A percentile compares a stretch with the other conserved stretches of the same genome.
phyloP scores from a whole-genome alignment of 2,113 vertebrate genomes.

The Rousettus leschenaultii region DNA sequence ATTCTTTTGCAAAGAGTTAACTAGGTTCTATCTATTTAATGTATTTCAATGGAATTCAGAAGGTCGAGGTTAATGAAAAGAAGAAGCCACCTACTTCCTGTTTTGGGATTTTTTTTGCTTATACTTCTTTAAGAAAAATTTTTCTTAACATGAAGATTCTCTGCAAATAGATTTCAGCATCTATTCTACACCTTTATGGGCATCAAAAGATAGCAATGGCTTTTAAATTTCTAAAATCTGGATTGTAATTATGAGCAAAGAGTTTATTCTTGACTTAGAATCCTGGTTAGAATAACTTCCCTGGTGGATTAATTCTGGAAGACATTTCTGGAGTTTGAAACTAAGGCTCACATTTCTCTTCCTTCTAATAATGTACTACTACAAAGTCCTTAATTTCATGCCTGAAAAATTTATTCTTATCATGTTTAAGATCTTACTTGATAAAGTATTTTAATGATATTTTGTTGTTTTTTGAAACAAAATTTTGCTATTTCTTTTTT shows the following conservation, averaged over 20 bases:
- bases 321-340: background rate
- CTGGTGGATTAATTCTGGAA: background rate
- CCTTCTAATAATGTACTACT: background rate
- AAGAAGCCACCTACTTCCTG: background rate
- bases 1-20: background rate
- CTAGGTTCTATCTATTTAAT: background rate
- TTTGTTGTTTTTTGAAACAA: background rate
- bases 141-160: background rate
- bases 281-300: background rate
- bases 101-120: background rate
- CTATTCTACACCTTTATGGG: background rate
- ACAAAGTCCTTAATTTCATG: background rate
- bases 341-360: background rate
- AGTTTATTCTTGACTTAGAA: background rate
- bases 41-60: background rate
- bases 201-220: background rate
- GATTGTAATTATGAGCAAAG: background rate
- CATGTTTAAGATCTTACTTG: background rate
- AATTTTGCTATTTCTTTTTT: background rate
- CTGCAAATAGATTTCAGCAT: background rate
- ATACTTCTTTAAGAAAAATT: background rate
- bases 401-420: background rate
- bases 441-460: background rate
- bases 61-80: background rate
- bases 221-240: background rate